Evolutionary conservation across 2,888 invertebrate species (phyloP).

Genomic region (Pristionchus arcanus): DNA sequence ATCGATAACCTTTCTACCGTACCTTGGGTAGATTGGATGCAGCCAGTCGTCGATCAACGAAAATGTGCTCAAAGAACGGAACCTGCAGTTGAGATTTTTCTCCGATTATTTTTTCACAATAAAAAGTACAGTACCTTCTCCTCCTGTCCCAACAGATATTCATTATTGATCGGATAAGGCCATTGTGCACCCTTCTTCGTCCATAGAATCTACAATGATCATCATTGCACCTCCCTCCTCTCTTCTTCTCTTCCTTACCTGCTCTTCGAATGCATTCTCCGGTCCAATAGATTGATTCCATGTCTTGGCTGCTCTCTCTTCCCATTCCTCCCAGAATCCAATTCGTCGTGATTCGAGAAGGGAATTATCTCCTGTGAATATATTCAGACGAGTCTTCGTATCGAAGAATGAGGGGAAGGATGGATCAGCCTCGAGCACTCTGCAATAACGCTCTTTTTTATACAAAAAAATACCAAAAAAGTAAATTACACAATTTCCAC

Average conservation of each 20-base stretch:
- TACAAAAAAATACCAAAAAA: too few relatives aligned
- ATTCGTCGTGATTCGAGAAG: conserved; percentile 57
- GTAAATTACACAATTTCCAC: too few relatives aligned
- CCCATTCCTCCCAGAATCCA: conserved; percentile 68
- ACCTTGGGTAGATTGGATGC: conserved; percentile 89
- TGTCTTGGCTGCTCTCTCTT: conserved; percentile 66
- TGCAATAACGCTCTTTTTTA: not conserved
- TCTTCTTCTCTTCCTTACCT: conserved; percentile 80
- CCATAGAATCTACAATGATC: conserved; percentile 85
- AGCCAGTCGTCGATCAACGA: conserved; percentile 89
- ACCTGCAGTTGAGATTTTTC: conserved; percentile 77
- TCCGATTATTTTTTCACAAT: not conserved
- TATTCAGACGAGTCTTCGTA: conserved; percentile 33
- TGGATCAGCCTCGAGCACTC: conserved; percentile 45
- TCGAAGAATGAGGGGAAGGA: conserved; percentile 28
- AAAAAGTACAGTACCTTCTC: conserved; percentile 77
- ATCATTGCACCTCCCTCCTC: not conserved
- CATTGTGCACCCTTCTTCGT: conserved; percentile 95
- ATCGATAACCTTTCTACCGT: not conserved
- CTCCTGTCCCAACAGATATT: conserved; percentile 83
- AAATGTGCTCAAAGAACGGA: conserved; percentile 94
- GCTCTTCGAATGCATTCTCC: conserved; percentile 92
- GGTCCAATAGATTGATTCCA: conserved; percentile 73
- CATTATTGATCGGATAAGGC: conserved; percentile 97
- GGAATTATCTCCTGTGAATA: not conserved